Conservation (phyloP, 1,140 invertebrate species). For the Bombus impatiens region DNA sequence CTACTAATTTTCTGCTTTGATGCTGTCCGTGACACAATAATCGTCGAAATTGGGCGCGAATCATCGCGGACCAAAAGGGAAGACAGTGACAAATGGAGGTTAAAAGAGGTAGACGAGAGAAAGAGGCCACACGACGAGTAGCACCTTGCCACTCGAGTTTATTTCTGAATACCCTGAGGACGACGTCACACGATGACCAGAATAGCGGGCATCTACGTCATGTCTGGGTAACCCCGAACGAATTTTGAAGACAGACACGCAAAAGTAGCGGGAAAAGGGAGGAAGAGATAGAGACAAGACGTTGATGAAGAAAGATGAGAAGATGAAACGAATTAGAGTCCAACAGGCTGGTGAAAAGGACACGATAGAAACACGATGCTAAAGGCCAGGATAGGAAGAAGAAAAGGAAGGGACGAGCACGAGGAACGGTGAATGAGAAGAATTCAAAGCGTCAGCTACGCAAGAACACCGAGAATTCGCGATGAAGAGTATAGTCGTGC, state of each 20-base stretch:
- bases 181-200: conserved; percentile 71
- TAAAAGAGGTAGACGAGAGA: conserved; percentile 60
- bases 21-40: conserved; percentile 66
- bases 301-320: neutral
- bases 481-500: conserved; percentile 31
- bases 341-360: neutral
- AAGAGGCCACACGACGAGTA: conserved; percentile 29
- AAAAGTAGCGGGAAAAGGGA: neutral
- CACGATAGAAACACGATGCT: neutral
- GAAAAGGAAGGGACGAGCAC: neutral
- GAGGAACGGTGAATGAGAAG: neutral
- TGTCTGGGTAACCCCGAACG: conserved; percentile 60
- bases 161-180: conserved; percentile 65
- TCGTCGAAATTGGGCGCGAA: conserved; percentile 47
- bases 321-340: neutral
- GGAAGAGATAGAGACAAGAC: neutral
- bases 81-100: conserved; percentile 55
- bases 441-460: conserved; percentile 61
- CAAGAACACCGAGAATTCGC: conserved; percentile 47
- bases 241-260: conserved; percentile 60
- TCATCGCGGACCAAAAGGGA: conserved; percentile 18
- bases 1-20: conserved; percentile 26
- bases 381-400: neutral
- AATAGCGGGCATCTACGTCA: conserved; percentile 75
- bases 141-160: conserved; percentile 68